Percentiles rank a stretch among this genome's conserved stretches.
Conservation (phyloP, 1,140 invertebrate species). For the Drosophila arizonae region DNA sequence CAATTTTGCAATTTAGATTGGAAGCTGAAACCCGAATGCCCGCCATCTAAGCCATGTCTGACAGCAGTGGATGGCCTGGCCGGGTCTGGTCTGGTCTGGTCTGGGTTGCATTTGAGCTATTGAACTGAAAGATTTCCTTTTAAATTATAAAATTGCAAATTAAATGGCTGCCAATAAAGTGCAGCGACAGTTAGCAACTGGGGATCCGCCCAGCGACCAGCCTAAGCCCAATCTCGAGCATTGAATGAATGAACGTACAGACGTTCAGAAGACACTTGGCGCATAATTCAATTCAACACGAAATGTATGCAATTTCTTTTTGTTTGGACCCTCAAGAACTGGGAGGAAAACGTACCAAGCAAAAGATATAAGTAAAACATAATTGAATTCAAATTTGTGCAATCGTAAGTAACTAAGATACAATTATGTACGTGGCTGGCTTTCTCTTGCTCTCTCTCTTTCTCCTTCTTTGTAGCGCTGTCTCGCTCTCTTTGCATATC, state of each 20-base stretch:
- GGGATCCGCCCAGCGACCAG: not conserved
- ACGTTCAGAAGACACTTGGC: slow-evolving; percentile 48
- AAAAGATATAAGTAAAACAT: slow-evolving; percentile 61
- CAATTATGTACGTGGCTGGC: slow-evolving; percentile 78
- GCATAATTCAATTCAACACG: slow-evolving; percentile 76
- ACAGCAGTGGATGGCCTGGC: slow-evolving; percentile 35
- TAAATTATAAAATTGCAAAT: slow-evolving; percentile 81
- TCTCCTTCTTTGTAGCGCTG: slow-evolving; percentile 10
- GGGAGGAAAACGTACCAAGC: slow-evolving; percentile 8
- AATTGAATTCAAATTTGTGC: slow-evolving; percentile 61
- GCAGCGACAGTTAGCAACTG: slow-evolving; percentile 41
- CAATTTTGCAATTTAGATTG: slow-evolving; percentile 70
- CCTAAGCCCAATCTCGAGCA: not conserved
- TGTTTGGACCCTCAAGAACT: slow-evolving; percentile 27
- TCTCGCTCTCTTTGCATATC: slow-evolving; percentile 27
- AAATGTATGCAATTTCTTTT: slow-evolving; percentile 76
- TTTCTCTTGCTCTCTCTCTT: slow-evolving; percentile 28
- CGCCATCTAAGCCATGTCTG: slow-evolving; percentile 27
- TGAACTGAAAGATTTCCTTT: slow-evolving; percentile 81
- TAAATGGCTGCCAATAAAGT: slow-evolving; percentile 67
- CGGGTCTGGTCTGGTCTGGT: too few relatives aligned
- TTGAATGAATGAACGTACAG: slow-evolving; percentile 30
- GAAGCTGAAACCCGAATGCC: not conserved
- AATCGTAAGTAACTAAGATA: slow-evolving; percentile 82
- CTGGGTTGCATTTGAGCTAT: slow-evolving; percentile 60